Evolutionary conservation across 2,113 vertebrate species (phyloP), one percentile per base, ranked within the genome.

Genomic region (Regulus satrapa): DNA sequence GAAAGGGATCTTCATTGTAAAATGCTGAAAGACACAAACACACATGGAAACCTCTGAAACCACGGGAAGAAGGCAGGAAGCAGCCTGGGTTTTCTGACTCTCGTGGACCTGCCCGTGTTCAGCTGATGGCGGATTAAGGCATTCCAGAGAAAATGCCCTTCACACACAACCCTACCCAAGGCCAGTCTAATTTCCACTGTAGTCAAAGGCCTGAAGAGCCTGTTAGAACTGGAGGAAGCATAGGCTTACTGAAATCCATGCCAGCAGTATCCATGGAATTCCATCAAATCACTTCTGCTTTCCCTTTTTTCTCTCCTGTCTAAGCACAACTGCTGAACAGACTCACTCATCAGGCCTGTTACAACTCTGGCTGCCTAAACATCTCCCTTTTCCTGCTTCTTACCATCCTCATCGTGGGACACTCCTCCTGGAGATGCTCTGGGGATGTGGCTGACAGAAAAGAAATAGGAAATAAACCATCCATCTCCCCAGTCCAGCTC

Each of bases 1-100:
- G 90, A 96, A 96, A 94, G 68, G 90, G 85, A 92, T 86, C 92
- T 81, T 96, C 95, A 92, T 84, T 93, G 88, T 67, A 13, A 83
- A 64, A 95, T 25, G 85, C 79, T 95, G 95, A 96, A 81, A 96
- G 94, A 92, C 59, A 88, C 69, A 83, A 36, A 38, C 41, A 49
- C 38, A 25, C 3, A 3, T 2, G 10, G 72, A 88, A 88, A 51
- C 6, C 73, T 77, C 71, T 3, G 3, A 89, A 88, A 59, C 8
- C 81, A 38, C 0, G 20, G 43, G 51, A 68, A 85, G 55, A 49
- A 79, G n/a, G 78, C 67, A 93, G 88, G 82, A 88, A 84, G 21
- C 43, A 63, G 72, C 64, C 89, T 36, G 45, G 34, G 21, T 3
- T 76, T 71, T 91, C 79, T 73, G 66, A 51, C 40, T 80, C 59